These are phyloP conservation scores for Capra hircus DNA, from an alignment of 2,113 vertebrate genomes.

Conservation along the genomic window DNA sequence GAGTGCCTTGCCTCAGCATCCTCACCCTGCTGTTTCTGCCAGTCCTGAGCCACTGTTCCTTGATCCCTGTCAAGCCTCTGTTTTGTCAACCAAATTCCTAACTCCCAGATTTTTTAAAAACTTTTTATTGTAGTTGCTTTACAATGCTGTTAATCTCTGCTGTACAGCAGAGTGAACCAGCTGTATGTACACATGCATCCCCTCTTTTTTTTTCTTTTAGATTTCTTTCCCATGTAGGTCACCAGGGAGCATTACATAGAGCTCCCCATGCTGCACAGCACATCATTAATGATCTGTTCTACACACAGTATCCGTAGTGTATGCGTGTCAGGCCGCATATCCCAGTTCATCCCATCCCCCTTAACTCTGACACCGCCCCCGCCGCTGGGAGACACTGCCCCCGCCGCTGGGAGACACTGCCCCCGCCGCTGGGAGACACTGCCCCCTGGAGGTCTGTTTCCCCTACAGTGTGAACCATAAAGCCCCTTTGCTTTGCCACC, in stretches of 20 bases:
- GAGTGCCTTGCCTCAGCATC: not conserved
- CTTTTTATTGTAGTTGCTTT: not conserved
- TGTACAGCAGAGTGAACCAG: not conserved
- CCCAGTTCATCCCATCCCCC: not conserved
- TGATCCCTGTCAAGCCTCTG: not conserved
- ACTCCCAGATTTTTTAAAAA: not conserved
- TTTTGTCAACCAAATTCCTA: not conserved
- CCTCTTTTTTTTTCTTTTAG: not conserved
- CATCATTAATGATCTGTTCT: not conserved
- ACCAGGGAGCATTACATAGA: not conserved
- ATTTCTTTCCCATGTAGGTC: not conserved
- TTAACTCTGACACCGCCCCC: too few species aligned
- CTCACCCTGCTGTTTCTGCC: not conserved
- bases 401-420: too few species aligned
- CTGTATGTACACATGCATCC: not conserved
- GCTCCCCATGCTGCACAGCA: not conserved
- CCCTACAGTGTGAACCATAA: not conserved
- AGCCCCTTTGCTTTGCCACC: not conserved
- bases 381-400: accelerated
- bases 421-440: accelerated
- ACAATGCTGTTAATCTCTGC: not conserved
- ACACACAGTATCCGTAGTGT: accelerated
- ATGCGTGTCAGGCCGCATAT: accelerated
- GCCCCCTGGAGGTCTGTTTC: accelerated
- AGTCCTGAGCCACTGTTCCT: not conserved